These are phyloP conservation scores for Zaprionus bogoriensis DNA, from an alignment of 2,888 invertebrate genomes.

Conservation along the genomic window DNA sequence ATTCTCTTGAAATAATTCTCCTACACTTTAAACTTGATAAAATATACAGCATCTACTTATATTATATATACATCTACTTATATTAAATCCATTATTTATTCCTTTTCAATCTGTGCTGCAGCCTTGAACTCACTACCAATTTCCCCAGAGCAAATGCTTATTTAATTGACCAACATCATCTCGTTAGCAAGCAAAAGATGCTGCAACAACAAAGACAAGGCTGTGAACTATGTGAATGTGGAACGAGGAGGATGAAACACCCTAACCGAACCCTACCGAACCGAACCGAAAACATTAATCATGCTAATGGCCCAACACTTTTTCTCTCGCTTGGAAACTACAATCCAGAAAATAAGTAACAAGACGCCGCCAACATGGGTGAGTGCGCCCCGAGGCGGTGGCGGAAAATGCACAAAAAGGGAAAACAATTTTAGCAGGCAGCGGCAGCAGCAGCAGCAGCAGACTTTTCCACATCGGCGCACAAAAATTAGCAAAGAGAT, in stretches of 20 bases:
- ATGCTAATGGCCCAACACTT: conserved; percentile 69
- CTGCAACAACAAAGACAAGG: neutral
- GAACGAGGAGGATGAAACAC: too few relatives aligned
- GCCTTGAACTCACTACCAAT: neutral
- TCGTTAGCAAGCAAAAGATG: neutral
- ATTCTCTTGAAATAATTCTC: too few relatives aligned
- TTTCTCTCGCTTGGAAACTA: conserved; percentile 47
- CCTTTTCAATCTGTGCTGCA: neutral
- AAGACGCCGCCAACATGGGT: conserved; percentile 56
- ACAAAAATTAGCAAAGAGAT: conserved; percentile 75
- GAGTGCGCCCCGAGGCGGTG: conserved; percentile 48
- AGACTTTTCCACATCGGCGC: conserved; percentile 73
- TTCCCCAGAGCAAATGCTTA: neutral
- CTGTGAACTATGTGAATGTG: neutral
- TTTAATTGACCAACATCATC: neutral
- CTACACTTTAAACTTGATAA: too few relatives aligned
- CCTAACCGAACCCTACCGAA: too few relatives aligned
- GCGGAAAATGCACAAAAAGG: conserved; percentile 52
- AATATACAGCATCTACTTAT: too few relatives aligned
- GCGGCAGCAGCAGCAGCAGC: conserved; percentile 33
- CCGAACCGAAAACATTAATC: conserved; percentile 62
- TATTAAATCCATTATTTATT: too few relatives aligned
- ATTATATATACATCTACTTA: too few relatives aligned
- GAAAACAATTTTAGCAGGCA: conserved; percentile 56
- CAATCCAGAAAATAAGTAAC: conserved; percentile 66